Conservation (phyloP, 1,140 invertebrate genomes). For the Cylas formicarius region DNA sequence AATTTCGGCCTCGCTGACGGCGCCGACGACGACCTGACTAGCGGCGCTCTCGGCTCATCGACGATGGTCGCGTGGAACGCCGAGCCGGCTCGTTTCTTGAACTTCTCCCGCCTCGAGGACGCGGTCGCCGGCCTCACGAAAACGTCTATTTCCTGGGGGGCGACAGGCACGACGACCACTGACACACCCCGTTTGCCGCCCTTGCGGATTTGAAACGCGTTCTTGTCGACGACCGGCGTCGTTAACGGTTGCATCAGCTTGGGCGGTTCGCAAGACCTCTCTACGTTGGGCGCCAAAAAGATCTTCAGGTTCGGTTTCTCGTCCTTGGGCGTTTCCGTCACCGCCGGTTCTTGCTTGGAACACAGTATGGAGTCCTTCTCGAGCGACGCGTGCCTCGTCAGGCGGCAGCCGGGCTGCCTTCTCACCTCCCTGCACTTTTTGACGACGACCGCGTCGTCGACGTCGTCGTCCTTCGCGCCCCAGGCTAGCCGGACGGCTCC, state of each 20-base stretch:
- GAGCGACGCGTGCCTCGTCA: slow-evolving; percentile 23
- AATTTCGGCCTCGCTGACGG: slow-evolving; percentile 34
- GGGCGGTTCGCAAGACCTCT: slow-evolving; percentile 29
- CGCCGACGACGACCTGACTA: slow-evolving; percentile 34
- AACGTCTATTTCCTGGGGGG: slow-evolving; percentile 17
- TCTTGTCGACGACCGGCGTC: slow-evolving; percentile 15
- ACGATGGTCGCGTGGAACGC: slow-evolving; percentile 30
- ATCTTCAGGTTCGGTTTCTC: slow-evolving; percentile 50
- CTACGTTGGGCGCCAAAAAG: slow-evolving; percentile 45
- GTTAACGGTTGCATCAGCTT: slow-evolving; percentile 30
- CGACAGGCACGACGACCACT: slow-evolving; percentile 31
- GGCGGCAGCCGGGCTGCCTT: slow-evolving; percentile 17
- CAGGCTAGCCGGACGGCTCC: slow-evolving; percentile 34
- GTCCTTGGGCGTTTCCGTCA: slow-evolving; percentile 47
- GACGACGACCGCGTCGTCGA: slow-evolving; percentile 28
- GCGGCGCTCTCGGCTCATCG: slow-evolving; percentile 27
- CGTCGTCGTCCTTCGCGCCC: slow-evolving; percentile 21
- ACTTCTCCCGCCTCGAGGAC: slow-evolving; percentile 33
- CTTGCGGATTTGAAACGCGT: slow-evolving; percentile 35
- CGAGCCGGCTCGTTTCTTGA: slow-evolving; percentile 37
- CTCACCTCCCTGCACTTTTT: slow-evolving; percentile 36
- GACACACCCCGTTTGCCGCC: slow-evolving; percentile 8
- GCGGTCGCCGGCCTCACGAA: slow-evolving; percentile 33
- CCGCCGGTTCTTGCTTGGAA: slow-evolving; percentile 47
- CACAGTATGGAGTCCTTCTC: slow-evolving; percentile 48